A percentile compares a stretch with the other conserved stretches of the same genome.
phyloP scores from a whole-genome alignment of 2,888 invertebrate species.

The Cordylochernes scorpioides region DNA sequence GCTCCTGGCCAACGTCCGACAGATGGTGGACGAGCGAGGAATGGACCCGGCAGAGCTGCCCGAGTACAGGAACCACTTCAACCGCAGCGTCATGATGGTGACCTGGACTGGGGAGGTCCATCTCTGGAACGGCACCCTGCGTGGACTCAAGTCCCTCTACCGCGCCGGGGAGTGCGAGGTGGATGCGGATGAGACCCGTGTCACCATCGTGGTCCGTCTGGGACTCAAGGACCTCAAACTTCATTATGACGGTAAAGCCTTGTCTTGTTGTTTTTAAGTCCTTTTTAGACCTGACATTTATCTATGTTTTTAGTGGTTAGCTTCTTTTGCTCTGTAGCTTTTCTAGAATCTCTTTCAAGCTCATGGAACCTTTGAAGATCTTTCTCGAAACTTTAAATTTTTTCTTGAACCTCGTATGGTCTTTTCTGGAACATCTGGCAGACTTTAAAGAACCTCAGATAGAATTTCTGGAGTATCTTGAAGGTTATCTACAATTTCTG shows the following conservation, averaged over 20 bases:
- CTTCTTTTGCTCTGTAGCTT: too few relatives aligned
- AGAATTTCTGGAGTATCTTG: too few relatives aligned
- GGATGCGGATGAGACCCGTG: conserved; percentile 3
- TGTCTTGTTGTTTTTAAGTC: too few relatives aligned
- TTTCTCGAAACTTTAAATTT: too few relatives aligned
- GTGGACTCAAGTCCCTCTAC: conserved; percentile 7
- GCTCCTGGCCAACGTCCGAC: conserved; percentile 7
- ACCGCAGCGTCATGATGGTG: conserved; percentile 5
- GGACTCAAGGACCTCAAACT: conserved; percentile 5
- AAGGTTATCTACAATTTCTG: too few relatives aligned
- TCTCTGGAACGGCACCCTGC: conserved; percentile 6
- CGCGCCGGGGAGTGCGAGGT: conserved; percentile 9
- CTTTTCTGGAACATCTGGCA: too few relatives aligned
- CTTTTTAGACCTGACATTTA: too few relatives aligned
- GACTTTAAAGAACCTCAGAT: too few relatives aligned
- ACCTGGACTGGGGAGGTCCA: conserved; percentile 8
- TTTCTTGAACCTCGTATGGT: too few relatives aligned
- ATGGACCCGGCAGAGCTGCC: conserved; percentile 9
- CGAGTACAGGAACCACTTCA: conserved; percentile 6
- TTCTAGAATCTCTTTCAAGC: too few relatives aligned
- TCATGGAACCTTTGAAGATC: too few relatives aligned
- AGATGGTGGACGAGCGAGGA: conserved; percentile 3
- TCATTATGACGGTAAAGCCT: conserved; percentile 5
- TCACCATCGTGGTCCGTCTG: conserved; percentile 6
- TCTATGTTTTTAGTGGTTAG: too few relatives aligned